These are phyloP conservation scores for Morelia viridis DNA, from an alignment of 2,797 vertebrate genomes.

Conservation along the genomic window DNA sequence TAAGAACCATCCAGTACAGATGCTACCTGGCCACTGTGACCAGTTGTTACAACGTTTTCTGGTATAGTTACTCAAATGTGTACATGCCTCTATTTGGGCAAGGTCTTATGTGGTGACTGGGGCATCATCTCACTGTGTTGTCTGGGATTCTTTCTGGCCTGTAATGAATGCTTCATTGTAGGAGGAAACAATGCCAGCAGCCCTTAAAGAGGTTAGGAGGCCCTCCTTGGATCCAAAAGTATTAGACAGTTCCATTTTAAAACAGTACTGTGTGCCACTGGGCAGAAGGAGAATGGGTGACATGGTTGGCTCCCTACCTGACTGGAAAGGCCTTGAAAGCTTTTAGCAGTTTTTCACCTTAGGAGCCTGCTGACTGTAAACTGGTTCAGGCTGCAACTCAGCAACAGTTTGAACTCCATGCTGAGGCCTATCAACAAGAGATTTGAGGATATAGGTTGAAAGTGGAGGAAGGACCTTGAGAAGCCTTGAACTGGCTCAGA, in stretches of 20 bases:
- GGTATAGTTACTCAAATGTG: background rate
- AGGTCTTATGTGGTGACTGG: background rate
- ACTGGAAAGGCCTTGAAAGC: background rate
- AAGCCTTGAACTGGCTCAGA: background rate
- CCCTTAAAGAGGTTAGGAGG: background rate
- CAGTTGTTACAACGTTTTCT: background rate
- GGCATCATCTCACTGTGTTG: background rate
- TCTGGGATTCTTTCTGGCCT: background rate
- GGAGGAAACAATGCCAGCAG: no score
- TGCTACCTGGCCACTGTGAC: background rate
- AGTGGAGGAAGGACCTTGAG: background rate
- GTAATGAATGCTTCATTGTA: background rate
- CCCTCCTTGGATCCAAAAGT: background rate
- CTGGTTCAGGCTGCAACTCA: background rate
- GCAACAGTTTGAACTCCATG: background rate
- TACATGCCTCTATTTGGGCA: background rate
- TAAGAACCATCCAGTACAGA: background rate
- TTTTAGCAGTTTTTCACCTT: background rate
- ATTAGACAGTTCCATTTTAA: background rate
- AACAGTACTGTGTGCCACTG: background rate
- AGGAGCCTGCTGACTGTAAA: background rate
- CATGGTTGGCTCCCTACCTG: background rate
- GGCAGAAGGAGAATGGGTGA: background rate
- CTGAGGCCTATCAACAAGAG: background rate
- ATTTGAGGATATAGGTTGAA: background rate